Conservation (phyloP, 2,888 invertebrate genomes). For the Miltochrista miniata region DNA sequence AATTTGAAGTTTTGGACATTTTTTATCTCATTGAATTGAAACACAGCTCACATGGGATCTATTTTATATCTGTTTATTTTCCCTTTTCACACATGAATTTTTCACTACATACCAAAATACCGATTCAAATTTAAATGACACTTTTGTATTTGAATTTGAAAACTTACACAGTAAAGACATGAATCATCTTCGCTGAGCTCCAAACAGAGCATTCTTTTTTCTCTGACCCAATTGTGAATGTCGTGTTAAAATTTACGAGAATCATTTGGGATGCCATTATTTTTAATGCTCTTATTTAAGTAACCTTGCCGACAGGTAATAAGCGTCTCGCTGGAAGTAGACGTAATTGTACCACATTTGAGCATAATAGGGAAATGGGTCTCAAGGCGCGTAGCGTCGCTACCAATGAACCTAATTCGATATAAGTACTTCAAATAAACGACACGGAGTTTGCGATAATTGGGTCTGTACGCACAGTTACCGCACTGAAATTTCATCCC, state of each 20-base stretch:
- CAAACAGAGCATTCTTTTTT: background rate
- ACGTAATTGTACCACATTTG: slow-evolving; percentile 39
- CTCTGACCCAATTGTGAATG: slow-evolving; percentile 3
- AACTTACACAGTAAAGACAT: too few species aligned
- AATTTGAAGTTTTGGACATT: too few species aligned
- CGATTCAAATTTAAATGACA: too few species aligned
- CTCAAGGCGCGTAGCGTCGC: slow-evolving; percentile 8
- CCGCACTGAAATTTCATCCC: too few species aligned
- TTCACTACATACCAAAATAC: too few species aligned
- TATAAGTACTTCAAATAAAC: slow-evolving; percentile 14
- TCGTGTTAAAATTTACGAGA: slow-evolving; percentile 21
- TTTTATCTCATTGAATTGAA: too few species aligned
- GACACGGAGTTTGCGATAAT: background rate
- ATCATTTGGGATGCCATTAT: slow-evolving; percentile 20
- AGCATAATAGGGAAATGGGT: slow-evolving; percentile 45
- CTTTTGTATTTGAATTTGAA: too few species aligned
- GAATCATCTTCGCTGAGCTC: too few species aligned
- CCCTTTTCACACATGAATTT: too few species aligned
- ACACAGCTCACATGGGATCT: too few species aligned
- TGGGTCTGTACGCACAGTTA: background rate
- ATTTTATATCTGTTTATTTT: too few species aligned
- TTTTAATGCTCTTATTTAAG: slow-evolving; percentile 25
- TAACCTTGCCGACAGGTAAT: slow-evolving; percentile 22
- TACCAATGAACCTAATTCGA: slow-evolving; percentile 24
- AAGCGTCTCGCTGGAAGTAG: slow-evolving; percentile 40